A percentile compares a stretch with the other conserved stretches of the same genome.
These are phyloP conservation scores for Diceros bicornis DNA, from an alignment of 2,797 vertebrate genomes.

Conservation along the genomic window DNA sequence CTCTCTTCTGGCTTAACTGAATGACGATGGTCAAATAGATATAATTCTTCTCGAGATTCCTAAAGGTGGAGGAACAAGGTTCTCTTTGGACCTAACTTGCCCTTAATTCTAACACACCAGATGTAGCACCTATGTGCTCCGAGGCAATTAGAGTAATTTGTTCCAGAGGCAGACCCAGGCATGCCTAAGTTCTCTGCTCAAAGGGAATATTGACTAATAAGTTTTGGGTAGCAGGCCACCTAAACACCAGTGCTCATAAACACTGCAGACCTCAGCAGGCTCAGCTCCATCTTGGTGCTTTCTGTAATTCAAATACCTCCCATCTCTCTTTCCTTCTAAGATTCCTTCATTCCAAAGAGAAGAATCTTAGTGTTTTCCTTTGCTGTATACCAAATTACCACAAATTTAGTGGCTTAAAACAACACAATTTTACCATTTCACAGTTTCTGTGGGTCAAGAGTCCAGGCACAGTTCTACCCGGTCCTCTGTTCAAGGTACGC, in stretches of 20 bases:
- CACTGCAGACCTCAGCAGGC: no score
- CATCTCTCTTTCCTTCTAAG: background rate
- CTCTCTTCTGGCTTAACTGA: background rate
- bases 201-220: background rate
- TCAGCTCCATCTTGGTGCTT: background rate
- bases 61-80: background rate
- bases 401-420: background rate
- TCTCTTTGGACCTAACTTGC: background rate
- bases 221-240: background rate
- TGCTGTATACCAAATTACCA: background rate
- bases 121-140: background rate
- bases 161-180: background rate
- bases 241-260: background rate
- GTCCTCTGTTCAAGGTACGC: background rate
- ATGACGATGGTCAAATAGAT: background rate
- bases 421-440: background rate
- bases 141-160: background rate
- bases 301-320: background rate
- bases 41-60: background rate
- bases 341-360: background rate
- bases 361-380: background rate
- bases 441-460: background rate
- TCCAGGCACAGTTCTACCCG: background rate
- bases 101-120: background rate
- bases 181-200: background rate